These are phyloP conservation scores for Ceyx erithaca DNA, from an alignment of 2,797 vertebrate species.

Conservation along the genomic window DNA sequence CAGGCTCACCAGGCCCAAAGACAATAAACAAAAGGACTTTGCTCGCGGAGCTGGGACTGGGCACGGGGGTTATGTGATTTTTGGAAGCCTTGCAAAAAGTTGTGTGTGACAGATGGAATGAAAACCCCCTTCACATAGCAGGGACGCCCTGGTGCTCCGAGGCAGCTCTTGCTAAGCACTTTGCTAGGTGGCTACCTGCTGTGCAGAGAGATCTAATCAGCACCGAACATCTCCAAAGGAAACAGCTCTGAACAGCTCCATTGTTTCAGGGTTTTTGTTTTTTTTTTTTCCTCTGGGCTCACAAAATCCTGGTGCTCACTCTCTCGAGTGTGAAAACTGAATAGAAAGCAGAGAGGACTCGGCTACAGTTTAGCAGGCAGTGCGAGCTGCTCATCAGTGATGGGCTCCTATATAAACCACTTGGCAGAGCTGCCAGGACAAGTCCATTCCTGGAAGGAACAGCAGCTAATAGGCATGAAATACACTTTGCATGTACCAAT, in stretches of 20 bases:
- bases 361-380: not conserved
- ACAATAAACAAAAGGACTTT: conserved; percentile 66
- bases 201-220: conserved; percentile 63
- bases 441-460: not conserved
- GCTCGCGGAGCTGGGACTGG: not conserved
- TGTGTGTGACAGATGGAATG: conserved; percentile 54
- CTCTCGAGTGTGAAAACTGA: not conserved
- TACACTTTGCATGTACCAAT: not conserved
- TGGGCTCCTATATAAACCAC: not conserved
- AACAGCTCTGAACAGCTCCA: conserved; percentile 55
- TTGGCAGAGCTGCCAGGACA: not conserved
- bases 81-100: conserved; percentile 50
- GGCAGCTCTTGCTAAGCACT: conserved; percentile 38
- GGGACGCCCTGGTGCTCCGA: not conserved
- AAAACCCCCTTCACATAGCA: not conserved
- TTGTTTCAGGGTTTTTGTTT: conserved; percentile 22
- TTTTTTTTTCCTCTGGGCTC: conserved; percentile 5
- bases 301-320: not conserved
- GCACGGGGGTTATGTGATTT: conserved; percentile 62
- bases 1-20: conserved; percentile 45
- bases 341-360: not conserved
- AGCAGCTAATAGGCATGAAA: not conserved
- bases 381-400: not conserved
- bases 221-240: conserved; percentile 18
- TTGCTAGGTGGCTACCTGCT: conserved; percentile 64